A percentile compares a stretch with the other conserved stretches of the same genome.
Evolutionary conservation across 1,140 invertebrate genomes (phyloP).

Genomic region (Hycleus cichorii): DNA sequence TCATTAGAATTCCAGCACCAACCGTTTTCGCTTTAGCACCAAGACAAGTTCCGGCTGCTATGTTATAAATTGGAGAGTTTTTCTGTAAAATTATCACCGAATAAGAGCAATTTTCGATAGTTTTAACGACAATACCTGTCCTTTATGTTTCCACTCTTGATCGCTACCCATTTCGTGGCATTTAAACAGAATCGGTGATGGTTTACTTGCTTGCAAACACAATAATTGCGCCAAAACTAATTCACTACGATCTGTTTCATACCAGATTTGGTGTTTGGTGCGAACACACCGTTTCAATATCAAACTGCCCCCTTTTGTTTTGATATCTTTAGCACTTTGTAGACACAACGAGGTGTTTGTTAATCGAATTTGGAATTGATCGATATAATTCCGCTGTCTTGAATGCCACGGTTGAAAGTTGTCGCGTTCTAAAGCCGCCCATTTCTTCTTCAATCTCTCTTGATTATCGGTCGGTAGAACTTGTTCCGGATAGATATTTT

Average conservation of each 20-base stretch:
- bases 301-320: constrained; percentile 66
- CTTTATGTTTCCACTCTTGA: constrained; percentile 81
- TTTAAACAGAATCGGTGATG: constrained; percentile 67
- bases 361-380: constrained; percentile 66
- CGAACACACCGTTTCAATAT: constrained; percentile 61
- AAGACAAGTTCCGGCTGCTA: constrained; percentile 77
- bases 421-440: constrained; percentile 52
- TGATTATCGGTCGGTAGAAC: constrained; percentile 55
- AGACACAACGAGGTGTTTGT: constrained; percentile 65
- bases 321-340: constrained; percentile 70
- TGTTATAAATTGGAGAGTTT: constrained; percentile 73
- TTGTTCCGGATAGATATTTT: constrained; percentile 84
- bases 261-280: constrained; percentile 74
- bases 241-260: constrained; percentile 77
- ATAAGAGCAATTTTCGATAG: no score
- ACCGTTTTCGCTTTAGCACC: constrained; percentile 48
- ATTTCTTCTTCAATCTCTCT: constrained; percentile 51
- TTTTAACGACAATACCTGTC: constrained; percentile 14
- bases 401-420: constrained; percentile 73
- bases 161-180: constrained; percentile 86
- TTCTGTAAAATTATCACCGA: constrained; percentile 41
- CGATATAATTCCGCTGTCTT: constrained; percentile 66
- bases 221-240: constrained; percentile 76
- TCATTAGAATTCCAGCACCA: constrained; percentile 56
- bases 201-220: constrained; percentile 70